Evolutionary conservation across 2,797 vertebrate genomes (phyloP).

Genomic region (Neosilurus hyrtlii): DNA sequence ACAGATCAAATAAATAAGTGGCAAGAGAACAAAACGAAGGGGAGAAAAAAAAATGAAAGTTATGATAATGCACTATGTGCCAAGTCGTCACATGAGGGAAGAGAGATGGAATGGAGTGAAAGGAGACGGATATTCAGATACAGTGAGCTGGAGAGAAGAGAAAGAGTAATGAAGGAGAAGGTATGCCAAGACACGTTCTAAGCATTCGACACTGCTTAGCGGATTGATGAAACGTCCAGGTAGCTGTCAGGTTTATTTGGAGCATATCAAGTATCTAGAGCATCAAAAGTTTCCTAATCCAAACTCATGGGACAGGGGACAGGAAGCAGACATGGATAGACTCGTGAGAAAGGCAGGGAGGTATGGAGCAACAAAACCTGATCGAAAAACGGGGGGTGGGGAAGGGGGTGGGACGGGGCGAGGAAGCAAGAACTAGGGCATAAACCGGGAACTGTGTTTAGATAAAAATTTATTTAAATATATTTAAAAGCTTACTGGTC

Average conservation of each 20-base stretch:
- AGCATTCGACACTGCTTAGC: slow-evolving; percentile 10
- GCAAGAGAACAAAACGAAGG: slow-evolving; percentile 20
- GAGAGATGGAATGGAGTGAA: slow-evolving; percentile 17
- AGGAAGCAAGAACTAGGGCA: slow-evolving; percentile 20
- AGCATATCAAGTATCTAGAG: slow-evolving; percentile 34
- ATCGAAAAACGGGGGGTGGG: not conserved
- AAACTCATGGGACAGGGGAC: not conserved
- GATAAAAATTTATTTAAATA: not conserved
- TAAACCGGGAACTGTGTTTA: slow-evolving; percentile 15
- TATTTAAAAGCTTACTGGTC: not conserved
- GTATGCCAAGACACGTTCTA: slow-evolving; percentile 64
- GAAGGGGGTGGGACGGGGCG: not conserved
- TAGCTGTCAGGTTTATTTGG: slow-evolving; percentile 16
- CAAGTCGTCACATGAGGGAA: slow-evolving; percentile 30
- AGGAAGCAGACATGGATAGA: slow-evolving; percentile 49
- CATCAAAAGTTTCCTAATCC: not conserved
- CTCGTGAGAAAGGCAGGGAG: slow-evolving; percentile 16
- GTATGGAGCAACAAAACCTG: slow-evolving; percentile 35
- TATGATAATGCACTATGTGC: slow-evolving; percentile 43
- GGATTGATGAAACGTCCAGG: slow-evolving; percentile 21
- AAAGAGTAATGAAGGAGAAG: slow-evolving; percentile 60
- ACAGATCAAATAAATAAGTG: slow-evolving; percentile 42
- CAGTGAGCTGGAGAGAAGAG: slow-evolving; percentile 32
- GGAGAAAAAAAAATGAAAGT: slow-evolving; percentile 20
- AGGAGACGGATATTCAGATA: slow-evolving; percentile 23